Evolutionary conservation across 2,797 vertebrate genomes (phyloP).

Genomic region (Pangasius sanitwongsei): DNA sequence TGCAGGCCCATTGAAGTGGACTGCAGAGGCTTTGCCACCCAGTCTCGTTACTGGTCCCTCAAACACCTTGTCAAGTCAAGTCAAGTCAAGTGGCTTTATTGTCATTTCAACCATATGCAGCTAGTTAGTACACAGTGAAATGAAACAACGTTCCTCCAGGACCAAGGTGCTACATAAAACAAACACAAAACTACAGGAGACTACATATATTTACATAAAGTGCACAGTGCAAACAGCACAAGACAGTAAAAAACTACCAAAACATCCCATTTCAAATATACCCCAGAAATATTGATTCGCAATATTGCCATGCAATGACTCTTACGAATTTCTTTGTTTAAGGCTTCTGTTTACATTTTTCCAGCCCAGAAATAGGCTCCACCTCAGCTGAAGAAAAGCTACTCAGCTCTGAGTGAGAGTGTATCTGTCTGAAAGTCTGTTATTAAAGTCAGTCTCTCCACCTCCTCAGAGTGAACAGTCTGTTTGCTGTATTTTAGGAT

Average conservation of each 20-base stretch:
- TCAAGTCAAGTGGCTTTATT: no score
- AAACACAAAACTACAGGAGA: no score
- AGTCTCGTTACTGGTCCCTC: neutral
- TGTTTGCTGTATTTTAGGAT: conserved; percentile 48
- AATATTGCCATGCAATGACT: neutral
- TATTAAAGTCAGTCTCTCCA: conserved; percentile 20
- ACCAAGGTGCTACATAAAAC: no score
- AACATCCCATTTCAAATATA: neutral
- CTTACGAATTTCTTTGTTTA: neutral
- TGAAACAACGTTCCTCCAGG: no score
- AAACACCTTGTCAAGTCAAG: neutral
- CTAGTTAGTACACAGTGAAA: no score
- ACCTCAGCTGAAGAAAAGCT: neutral
- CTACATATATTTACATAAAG: no score
- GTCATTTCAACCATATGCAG: no score
- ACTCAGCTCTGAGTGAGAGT: neutral
- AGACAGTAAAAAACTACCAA: no score
- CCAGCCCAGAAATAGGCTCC: neutral
- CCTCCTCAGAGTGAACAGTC: conserved; percentile 57
- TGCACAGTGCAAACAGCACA: no score
- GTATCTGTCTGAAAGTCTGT: conserved; percentile 22
- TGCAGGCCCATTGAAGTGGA: neutral
- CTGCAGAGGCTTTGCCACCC: neutral
- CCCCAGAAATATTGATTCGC: neutral
- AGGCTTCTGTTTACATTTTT: neutral